Evolutionary conservation across 1,140 invertebrate species (phyloP), one percentile per base, ranked within the genome.

Genomic region (Nasonia longicornis): DNA sequence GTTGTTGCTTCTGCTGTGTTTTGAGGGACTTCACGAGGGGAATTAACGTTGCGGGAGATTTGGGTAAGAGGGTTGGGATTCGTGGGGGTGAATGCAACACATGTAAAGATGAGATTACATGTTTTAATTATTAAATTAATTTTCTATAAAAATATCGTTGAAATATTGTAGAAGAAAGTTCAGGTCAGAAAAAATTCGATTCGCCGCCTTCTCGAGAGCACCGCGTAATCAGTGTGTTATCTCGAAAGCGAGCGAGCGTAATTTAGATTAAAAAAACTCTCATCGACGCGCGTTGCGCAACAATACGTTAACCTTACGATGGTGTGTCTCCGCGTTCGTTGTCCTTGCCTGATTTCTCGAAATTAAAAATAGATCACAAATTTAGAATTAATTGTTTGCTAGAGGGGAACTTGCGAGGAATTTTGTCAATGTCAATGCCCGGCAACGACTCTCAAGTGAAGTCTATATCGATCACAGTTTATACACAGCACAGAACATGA

Each of bases 211-310:
- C 38, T 42, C 8, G 6, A 10, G 82, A 64, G n/a, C 66, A 63
- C 22, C 26, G 45, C 63, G 63, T n/a, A 76, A 81, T 81, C 73
- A 69, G n/a, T 12, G 1, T 22, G 26, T 81, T 81, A 76, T 81
- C 79, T 81, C 29, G 16, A 22, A 67, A 38, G 35, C 58, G 58
- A 76, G 48, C 42, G 42, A n/a, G 52, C 48, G 64, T 80, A 81
- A 58, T 76, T 81, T 81, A 81, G 79, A 81, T 76, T 81, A 81
- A 81, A 76, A 63, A 58, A 76, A 63, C 26, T 1, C 12, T 81
- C 72, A 45, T 64, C 31, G 45, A 31, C 45, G 14, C 29, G 48
- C 14, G 22, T 81, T 81, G 35, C 73, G 79, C 76, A 81, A 81
- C 35, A 38, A 81, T 81, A 81, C 79, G 64, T 81, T 81, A 66